Percentiles rank a stretch among this genome's conserved stretches.
Evolutionary conservation across 2,113 vertebrate species (phyloP).

Genomic region (Calyptommatus sinebrachiatus): DNA sequence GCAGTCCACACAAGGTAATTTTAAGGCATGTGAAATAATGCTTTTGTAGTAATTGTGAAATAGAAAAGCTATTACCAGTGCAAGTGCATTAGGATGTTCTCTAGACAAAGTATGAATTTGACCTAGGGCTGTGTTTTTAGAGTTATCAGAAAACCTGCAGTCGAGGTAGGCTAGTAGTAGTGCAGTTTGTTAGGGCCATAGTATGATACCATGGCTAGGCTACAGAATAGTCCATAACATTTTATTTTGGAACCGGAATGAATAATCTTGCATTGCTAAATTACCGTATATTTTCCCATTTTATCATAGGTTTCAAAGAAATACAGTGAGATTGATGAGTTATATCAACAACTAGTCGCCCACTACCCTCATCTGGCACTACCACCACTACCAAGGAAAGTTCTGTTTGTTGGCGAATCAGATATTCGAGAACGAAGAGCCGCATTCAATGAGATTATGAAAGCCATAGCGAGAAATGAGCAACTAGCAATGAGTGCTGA

Average conservation of each 20-base stretch:
- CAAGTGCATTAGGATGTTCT: too few species aligned
- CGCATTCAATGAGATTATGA: conserved; percentile 78
- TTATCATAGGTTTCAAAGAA: conserved; percentile 82
- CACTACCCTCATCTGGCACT: conserved; percentile 67
- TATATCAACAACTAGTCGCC: conserved; percentile 72
- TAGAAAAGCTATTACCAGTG: too few species aligned
- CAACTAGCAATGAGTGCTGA: conserved; percentile 75
- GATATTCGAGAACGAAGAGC: conserved; percentile 80
- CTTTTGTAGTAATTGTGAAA: too few species aligned
- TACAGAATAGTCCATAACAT: background rate
- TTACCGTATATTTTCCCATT: background rate
- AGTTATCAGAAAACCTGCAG: too few species aligned
- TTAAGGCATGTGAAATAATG: too few species aligned
- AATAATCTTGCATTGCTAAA: background rate
- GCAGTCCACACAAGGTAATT: too few species aligned
- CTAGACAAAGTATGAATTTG: too few species aligned
- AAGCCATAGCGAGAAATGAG: conserved; percentile 72
- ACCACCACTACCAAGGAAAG: conserved; percentile 80
- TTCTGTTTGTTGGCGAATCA: conserved; percentile 81
- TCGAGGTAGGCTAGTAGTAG: too few species aligned
- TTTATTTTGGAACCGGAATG: background rate
- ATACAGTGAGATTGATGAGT: conserved; percentile 85
- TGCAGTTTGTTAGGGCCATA: too few species aligned
- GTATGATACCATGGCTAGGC: too few species aligned
- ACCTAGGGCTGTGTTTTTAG: too few species aligned